These are phyloP conservation scores for Picus viridis DNA, from an alignment of 2,797 vertebrate species.

Conservation along the genomic window DNA sequence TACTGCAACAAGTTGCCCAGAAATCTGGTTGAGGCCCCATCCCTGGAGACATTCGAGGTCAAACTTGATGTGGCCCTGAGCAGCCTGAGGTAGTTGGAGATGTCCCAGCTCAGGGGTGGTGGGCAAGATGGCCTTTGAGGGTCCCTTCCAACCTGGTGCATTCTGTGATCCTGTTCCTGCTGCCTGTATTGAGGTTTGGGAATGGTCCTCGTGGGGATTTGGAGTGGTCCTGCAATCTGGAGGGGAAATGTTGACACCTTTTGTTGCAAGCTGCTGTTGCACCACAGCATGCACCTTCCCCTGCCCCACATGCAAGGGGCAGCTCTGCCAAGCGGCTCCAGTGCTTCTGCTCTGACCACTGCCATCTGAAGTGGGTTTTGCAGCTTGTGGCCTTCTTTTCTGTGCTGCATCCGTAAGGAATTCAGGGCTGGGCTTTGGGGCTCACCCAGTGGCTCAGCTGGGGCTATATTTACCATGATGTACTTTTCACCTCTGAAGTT, in stretches of 20 bases:
- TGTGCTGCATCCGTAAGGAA: not conserved
- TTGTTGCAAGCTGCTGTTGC: not conserved
- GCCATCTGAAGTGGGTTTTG: not conserved
- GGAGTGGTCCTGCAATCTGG: rapidly evolving
- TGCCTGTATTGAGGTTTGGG: not conserved
- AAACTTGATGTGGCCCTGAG: too few relatives aligned
- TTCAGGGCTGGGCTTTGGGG: not conserved
- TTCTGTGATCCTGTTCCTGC: not conserved
- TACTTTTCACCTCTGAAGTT: conserved; percentile 22
- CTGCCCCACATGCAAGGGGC: rapidly evolving
- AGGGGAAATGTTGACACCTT: not conserved
- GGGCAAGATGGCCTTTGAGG: too few relatives aligned
- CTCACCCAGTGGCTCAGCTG: not conserved
- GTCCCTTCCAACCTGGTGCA: too few relatives aligned
- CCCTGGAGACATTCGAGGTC: too few relatives aligned
- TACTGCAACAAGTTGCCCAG: too few relatives aligned
- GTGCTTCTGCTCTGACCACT: not conserved
- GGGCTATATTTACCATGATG: not conserved
- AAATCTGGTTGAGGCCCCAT: too few relatives aligned
- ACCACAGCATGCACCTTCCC: not conserved
- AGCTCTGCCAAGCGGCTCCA: not conserved
- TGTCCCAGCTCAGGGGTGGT: too few relatives aligned
- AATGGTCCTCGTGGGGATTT: not conserved
- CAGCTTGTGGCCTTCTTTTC: not conserved
- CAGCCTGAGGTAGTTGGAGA: too few relatives aligned